Conservation (phyloP, 2,888 invertebrate genomes). For the Eupithecia subumbrata region DNA sequence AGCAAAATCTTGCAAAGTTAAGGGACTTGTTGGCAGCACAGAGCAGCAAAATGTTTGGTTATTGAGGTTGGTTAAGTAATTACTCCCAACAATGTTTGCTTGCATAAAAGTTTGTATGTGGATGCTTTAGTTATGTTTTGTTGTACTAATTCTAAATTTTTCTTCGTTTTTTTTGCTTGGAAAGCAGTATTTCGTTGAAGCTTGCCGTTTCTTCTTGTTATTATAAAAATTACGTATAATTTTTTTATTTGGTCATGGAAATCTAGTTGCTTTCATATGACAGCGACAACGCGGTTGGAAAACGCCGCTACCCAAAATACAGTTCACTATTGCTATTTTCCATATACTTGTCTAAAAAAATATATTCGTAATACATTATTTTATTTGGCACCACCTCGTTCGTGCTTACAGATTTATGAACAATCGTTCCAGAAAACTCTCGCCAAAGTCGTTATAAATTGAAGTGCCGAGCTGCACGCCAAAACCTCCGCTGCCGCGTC, state of each 20-base stretch:
- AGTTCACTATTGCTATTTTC: not conserved
- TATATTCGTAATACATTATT: not conserved
- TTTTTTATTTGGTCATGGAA: not conserved
- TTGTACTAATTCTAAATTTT: conserved; percentile 20
- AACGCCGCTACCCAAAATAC: not conserved
- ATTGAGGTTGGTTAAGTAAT: conserved; percentile 53
- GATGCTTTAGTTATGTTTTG: conserved; percentile 24
- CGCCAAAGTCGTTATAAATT: conserved; percentile 65
- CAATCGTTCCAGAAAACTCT: conserved; percentile 41
- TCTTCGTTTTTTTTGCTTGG: conserved; percentile 16
- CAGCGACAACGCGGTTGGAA: not conserved
- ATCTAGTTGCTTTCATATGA: not conserved
- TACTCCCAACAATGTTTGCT: conserved; percentile 37
- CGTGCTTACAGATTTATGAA: conserved; percentile 11
- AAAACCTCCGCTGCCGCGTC: conserved; percentile 64
- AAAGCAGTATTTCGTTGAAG: not conserved
- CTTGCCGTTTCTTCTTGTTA: not conserved
- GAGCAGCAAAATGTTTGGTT: conserved; percentile 38
- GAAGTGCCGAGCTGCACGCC: conserved; percentile 62
- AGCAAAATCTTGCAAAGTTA: not conserved
- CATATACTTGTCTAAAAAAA: not conserved
- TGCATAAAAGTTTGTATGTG: conserved; percentile 30
- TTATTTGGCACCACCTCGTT: not conserved
- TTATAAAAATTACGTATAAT: not conserved
- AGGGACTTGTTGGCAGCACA: conserved; percentile 8